These are phyloP conservation scores for Cantharis flavilabris DNA, from an alignment of 2,888 invertebrate genomes.

Conservation along the genomic window DNA sequence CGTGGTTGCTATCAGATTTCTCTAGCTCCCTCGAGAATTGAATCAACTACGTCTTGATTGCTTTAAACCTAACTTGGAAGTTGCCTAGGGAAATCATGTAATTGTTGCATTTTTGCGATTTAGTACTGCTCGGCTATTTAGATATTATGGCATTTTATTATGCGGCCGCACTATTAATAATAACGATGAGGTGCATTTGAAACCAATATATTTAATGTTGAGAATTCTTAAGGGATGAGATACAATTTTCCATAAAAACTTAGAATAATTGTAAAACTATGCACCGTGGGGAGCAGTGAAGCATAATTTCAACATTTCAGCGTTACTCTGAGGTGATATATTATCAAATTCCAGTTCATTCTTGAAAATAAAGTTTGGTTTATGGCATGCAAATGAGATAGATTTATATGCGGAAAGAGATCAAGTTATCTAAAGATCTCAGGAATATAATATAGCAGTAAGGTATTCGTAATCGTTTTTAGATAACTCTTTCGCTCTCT, in stretches of 20 bases:
- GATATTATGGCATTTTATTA: background rate
- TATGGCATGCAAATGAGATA: constrained; percentile 33
- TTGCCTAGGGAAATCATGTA: constrained; percentile 35
- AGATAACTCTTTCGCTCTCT: constrained; percentile 32
- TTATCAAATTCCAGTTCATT: constrained; percentile 26
- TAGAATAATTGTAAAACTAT: constrained; percentile 22
- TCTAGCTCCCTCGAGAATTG: constrained; percentile 20
- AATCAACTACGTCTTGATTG: constrained; percentile 32
- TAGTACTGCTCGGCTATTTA: background rate
- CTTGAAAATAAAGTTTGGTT: constrained; percentile 30
- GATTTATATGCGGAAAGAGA: constrained; percentile 32
- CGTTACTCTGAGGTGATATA: constrained; percentile 23
- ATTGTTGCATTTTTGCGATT: constrained; percentile 17
- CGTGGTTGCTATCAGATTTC: constrained; percentile 33
- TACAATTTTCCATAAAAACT: constrained; percentile 7
- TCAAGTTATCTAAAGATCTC: constrained; percentile 30
- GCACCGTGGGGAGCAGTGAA: constrained; percentile 22
- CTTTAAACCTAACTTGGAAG: constrained; percentile 30
- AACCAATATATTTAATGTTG: background rate
- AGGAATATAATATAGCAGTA: constrained; percentile 33
- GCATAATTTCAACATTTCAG: constrained; percentile 24
- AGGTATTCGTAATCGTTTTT: constrained; percentile 41
- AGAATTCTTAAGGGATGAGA: background rate
- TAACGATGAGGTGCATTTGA: background rate
- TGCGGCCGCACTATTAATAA: background rate